A percentile compares a stretch with the other conserved stretches of the same genome.
Evolutionary conservation across 2,113 vertebrate genomes (phyloP).

Genomic region (Rutilus rutilus): DNA sequence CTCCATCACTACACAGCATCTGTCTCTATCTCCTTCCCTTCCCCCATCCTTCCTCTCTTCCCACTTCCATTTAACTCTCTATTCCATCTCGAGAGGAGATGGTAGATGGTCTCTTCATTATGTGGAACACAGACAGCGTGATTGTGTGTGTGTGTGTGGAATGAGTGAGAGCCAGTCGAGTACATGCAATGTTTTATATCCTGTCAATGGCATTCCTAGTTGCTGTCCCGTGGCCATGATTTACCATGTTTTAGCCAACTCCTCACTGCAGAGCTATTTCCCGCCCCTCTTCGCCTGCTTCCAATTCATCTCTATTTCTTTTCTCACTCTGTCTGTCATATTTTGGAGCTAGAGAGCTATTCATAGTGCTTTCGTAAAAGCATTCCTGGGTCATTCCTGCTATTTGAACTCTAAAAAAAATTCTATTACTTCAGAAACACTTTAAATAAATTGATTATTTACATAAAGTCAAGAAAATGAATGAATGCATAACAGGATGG

Average conservation of each 20-base stretch:
- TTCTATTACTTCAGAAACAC: background rate
- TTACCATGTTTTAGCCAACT: constrained; percentile 66
- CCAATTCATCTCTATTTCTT: constrained; percentile 21
- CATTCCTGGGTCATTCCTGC: constrained; percentile 28
- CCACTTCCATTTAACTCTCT: constrained; percentile 23
- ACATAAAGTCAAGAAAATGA: background rate
- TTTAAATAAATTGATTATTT: background rate
- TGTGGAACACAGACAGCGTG: constrained; percentile 47
- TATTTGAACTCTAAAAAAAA: too few species aligned
- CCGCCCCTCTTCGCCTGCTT: constrained; percentile 15
- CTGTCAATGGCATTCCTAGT: constrained; percentile 68
- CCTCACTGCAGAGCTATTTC: constrained; percentile 30
- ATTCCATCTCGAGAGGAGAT: constrained; percentile 28
- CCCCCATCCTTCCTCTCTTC: constrained; percentile 29
- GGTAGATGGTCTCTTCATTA: constrained; percentile 55
- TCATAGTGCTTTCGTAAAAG: constrained; percentile 17
- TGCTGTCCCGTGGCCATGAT: constrained; percentile 66
- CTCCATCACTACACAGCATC: constrained; percentile 9
- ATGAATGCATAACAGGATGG: background rate
- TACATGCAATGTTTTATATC: constrained; percentile 69
- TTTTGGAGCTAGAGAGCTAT: constrained; percentile 38
- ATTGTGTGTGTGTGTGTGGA: constrained; percentile 15
- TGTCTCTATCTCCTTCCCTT: background rate
- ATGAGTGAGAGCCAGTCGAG: constrained; percentile 29
- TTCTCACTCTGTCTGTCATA: constrained; percentile 17